Evolutionary conservation across 30 jellyfish, hydroid and myxozoan genomes (phyloP).

Genomic region (Nemopilema nomurai): DNA sequence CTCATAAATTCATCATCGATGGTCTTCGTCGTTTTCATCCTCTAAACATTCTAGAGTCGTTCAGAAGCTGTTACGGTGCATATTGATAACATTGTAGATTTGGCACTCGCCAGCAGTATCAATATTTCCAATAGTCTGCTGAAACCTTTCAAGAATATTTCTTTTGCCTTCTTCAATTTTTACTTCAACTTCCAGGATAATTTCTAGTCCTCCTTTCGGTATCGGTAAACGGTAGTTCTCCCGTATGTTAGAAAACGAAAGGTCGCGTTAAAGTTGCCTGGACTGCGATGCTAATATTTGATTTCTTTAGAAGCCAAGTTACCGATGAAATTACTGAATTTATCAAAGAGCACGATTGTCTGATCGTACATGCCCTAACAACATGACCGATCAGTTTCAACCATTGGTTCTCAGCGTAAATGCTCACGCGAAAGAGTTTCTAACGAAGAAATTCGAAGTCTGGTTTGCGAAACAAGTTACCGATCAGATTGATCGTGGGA

Average conservation of each 20-base stretch:
- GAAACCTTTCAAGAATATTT: no score
- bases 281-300: conserved; percentile 47
- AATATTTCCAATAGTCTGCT: no score
- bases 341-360: conserved; percentile 27
- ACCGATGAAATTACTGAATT: conserved; percentile 24
- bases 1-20: no score
- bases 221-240: conserved; percentile 27
- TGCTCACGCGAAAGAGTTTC: conserved; percentile 47
- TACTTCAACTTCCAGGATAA: no score
- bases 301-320: conserved; percentile 39
- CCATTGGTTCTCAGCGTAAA: conserved; percentile 59
- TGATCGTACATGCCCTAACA: conserved; percentile 34
- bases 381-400: conserved; percentile 58
- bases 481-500: conserved; percentile 3
- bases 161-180: no score
- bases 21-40: no score
- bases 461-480: conserved; percentile 49
- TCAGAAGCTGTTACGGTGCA: no score
- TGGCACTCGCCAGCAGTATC: no score
- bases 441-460: conserved; percentile 24
- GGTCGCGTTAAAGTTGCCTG: conserved; percentile 17
- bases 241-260: conserved; percentile 14
- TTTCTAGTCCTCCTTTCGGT: no score
- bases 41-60: no score
- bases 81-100: no score